phyloP scores from a whole-genome alignment of 2,113 vertebrate species.

The Cisticola juncidis region DNA sequence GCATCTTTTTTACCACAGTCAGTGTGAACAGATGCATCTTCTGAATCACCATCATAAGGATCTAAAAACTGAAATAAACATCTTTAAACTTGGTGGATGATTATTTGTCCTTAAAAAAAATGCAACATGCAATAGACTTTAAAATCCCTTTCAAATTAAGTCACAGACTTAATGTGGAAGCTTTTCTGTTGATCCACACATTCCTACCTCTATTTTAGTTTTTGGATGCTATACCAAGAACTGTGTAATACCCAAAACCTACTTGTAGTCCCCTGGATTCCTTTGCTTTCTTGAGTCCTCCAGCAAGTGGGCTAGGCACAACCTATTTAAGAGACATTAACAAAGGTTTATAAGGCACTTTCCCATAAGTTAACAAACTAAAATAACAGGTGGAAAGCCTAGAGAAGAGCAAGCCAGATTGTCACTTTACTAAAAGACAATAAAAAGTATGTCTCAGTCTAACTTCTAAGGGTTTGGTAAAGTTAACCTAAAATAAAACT shows the following conservation, averaged over 20 bases:
- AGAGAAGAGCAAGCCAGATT: neutral
- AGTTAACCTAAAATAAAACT: neutral
- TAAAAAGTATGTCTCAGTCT: neutral
- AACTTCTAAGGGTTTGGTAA: neutral
- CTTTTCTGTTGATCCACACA: neutral
- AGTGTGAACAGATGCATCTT: constrained; percentile 63
- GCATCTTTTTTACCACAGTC: neutral
- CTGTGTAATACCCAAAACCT: neutral
- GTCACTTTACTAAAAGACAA: neutral
- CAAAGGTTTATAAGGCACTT: neutral
- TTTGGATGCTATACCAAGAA: neutral
- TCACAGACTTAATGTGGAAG: neutral
- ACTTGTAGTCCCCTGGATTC: neutral
- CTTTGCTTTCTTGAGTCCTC: neutral
- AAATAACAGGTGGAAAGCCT: neutral
- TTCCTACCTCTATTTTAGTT: neutral
- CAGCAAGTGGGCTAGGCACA: neutral
- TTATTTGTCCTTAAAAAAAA: neutral
- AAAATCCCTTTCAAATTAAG: neutral
- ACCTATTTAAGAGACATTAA: constrained; percentile 5
- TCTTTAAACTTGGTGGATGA: neutral
- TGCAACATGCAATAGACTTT: neutral
- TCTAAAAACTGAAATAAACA: constrained; percentile 77
- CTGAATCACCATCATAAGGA: constrained; percentile 83
- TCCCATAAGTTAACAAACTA: neutral